Evolutionary conservation across 2,797 vertebrate genomes (phyloP).

Genomic region (Fistularia commersonii): DNA sequence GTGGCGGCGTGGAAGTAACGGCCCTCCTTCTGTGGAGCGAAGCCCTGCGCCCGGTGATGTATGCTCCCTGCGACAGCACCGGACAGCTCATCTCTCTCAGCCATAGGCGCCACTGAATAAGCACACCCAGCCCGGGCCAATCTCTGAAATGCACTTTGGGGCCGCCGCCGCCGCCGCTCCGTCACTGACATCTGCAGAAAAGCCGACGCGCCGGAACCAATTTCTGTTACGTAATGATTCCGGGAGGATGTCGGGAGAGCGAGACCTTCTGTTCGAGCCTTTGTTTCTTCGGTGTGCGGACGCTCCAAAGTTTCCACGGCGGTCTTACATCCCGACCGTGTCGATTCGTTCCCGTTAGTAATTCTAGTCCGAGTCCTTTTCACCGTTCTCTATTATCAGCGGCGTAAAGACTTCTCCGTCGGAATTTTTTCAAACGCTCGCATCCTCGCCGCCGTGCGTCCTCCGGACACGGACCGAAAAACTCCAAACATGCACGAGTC

Average conservation of each 20-base stretch:
- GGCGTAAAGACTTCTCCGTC: too few relatives aligned
- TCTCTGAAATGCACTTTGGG: slow-evolving; percentile 52
- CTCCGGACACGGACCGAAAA: too few relatives aligned
- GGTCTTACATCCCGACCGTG: too few relatives aligned
- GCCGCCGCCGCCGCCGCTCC: neutral
- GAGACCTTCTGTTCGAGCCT: slow-evolving; percentile 20
- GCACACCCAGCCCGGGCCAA: slow-evolving; percentile 51
- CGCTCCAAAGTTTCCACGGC: too few relatives aligned
- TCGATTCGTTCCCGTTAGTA: too few relatives aligned
- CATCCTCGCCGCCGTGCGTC: too few relatives aligned
- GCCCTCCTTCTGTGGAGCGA: slow-evolving; percentile 52
- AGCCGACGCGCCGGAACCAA: slow-evolving; percentile 26
- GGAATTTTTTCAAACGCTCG: too few relatives aligned
- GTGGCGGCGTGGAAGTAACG: slow-evolving; percentile 62
- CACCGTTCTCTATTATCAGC: too few relatives aligned
- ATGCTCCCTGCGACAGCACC: slow-evolving; percentile 56
- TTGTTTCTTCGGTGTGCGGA: slow-evolving; percentile 8
- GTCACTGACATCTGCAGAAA: slow-evolving; percentile 32
- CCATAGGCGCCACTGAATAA: slow-evolving; percentile 61
- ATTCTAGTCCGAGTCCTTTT: too few relatives aligned
- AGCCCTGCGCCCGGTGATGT: slow-evolving; percentile 52
- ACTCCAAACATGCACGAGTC: slow-evolving; percentile 19
- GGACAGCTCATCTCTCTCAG: slow-evolving; percentile 67
- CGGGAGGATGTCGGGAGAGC: slow-evolving; percentile 9
- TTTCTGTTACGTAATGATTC: slow-evolving; percentile 31